Evolutionary conservation across 2,113 vertebrate species (phyloP), one percentile per base, ranked within the genome.

Genomic region (Eidolon helvum): DNA sequence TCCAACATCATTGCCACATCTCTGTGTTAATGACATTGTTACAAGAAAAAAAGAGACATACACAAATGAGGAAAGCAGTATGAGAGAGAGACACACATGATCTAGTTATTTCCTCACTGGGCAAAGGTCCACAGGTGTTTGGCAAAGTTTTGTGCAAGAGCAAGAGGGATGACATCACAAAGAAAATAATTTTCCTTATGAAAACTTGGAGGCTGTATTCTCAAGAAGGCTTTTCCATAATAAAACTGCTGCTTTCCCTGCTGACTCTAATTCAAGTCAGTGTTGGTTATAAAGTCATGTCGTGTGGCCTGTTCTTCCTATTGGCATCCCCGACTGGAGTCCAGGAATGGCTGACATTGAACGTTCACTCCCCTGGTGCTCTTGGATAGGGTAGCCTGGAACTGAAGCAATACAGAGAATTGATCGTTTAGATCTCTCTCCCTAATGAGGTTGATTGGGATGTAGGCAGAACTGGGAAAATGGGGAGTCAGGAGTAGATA

Each of bases 331-430:
- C n/a, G 33, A 48, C 21, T 5, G 16, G 38, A 85, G 35, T 11
- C 26, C 38, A 78, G 30, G n/a, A 14, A 19, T 0, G 1, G 53
- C 30, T 28, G 16, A 10, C 18, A 3, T 0, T 45, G 63, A 22
- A 26, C 4, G 2, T 21, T 59, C 11, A 4, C 2, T 18, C 3
- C 50, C 18, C 43, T 16, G 24, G 26, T 22, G 30, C 4, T 19
- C 35, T 2, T 2, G 5, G 45, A 7, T 14, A 72, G 28, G 5
- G 40, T 14, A 1, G 10, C 33, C 77, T 33, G 28, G 50, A 30
- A 19, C 43, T 5, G 24, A 24, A 83, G 61, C 35, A 2, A 43
- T 2, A 0, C 0, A 8, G 14, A 0, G 10, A 40, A 22, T 0
- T 7, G 5, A 26, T 7, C 21, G 30, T n/a, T 92, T 24, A 4